Conservation (phyloP, 2,113 vertebrate genomes). For the zebrafish (Danio rerio) region GRCz12tu NC_133178.1:65926501-65927000, state of each 20-base stretch:
- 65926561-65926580: too few relatives aligned
- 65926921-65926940: slow-evolving; percentile 4
- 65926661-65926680: not conserved
- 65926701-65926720: slow-evolving; percentile 33
- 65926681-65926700: slow-evolving; percentile 20
- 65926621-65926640: not conserved
- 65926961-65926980: not conserved
- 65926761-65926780: not conserved
- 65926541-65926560: too few relatives aligned
- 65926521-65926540: too few relatives aligned
- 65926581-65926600: too few relatives aligned
- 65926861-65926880: slow-evolving; percentile 3
- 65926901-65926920: slow-evolving; percentile 33
- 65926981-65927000: too few relatives aligned
- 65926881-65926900: slow-evolving; percentile 13
- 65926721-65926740: slow-evolving; percentile 15
- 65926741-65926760: slow-evolving; percentile 37
- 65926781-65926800: slow-evolving; percentile 5
- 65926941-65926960: not conserved
- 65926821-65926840: slow-evolving; percentile 28
- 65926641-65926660: not conserved
- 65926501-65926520: too few relatives aligned
- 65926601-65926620: not conserved
- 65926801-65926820: slow-evolving; percentile 26
- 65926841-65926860: slow-evolving; percentile 38